A percentile compares a stretch with the other conserved stretches of the same genome.
phyloP scores from a whole-genome alignment of 2,888 invertebrate species.

The Hemicrepidius hirtus region DNA sequence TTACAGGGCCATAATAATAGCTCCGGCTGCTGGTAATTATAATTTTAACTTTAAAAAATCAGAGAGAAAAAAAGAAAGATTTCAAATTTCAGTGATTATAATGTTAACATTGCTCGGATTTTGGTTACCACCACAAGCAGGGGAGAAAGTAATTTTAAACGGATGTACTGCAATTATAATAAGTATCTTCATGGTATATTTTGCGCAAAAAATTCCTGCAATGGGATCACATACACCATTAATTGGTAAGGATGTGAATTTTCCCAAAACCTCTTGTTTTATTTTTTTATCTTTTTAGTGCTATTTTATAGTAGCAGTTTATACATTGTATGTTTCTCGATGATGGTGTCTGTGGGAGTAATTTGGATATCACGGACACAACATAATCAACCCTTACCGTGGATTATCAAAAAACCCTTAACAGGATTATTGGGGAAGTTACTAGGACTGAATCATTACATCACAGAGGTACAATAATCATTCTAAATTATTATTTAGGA shows the following conservation, averaged over 20 bases:
- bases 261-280: too few relatives aligned
- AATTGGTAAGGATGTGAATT: slow-evolving; percentile 72
- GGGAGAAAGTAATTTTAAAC: slow-evolving; percentile 79
- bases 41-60: too few relatives aligned
- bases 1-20: slow-evolving; percentile 77
- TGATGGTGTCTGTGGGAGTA: slow-evolving; percentile 74
- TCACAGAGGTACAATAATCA: slow-evolving; percentile 69
- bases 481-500: not conserved
- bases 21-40: slow-evolving; percentile 76
- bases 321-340: slow-evolving; percentile 74
- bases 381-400: slow-evolving; percentile 72
- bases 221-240: slow-evolving; percentile 75
- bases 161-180: slow-evolving; percentile 77
- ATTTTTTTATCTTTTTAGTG: slow-evolving; percentile 71
- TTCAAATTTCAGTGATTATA: slow-evolving; percentile 75
- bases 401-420: slow-evolving; percentile 72
- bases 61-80: too few relatives aligned
- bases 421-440: slow-evolving; percentile 71
- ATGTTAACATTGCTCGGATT: slow-evolving; percentile 77
- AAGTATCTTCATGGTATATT: slow-evolving; percentile 78
- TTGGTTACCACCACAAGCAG: slow-evolving; percentile 80
- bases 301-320: slow-evolving; percentile 76
- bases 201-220: slow-evolving; percentile 76
- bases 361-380: slow-evolving; percentile 74
- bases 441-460: slow-evolving; percentile 70